Conservation (phyloP, 2,113 vertebrate genomes). For the Marcusenius ussheri region DNA sequence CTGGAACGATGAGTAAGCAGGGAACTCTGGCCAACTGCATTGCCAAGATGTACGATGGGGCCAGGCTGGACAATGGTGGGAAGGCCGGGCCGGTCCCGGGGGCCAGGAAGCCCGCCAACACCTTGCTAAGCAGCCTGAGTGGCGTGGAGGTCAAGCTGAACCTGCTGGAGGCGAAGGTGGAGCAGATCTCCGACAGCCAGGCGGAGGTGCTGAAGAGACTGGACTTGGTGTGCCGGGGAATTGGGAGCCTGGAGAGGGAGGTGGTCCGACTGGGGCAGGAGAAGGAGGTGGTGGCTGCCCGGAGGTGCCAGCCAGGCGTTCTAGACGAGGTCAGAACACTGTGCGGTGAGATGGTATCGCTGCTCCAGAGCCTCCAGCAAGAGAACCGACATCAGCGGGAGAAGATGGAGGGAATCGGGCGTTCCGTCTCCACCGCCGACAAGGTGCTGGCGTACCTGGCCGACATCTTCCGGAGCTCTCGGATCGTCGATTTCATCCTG, state of each 20-base stretch:
- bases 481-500: slow-evolving; percentile 70
- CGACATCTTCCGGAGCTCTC: slow-evolving; percentile 68
- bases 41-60: slow-evolving; percentile 61
- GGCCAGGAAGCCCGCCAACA: slow-evolving; percentile 34
- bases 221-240: slow-evolving; percentile 53
- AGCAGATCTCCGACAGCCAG: slow-evolving; percentile 64
- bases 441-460: slow-evolving; percentile 64
- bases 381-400: slow-evolving; percentile 60
- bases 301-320: slow-evolving; percentile 24
- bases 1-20: slow-evolving; percentile 45
- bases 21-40: slow-evolving; percentile 41
- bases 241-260: slow-evolving; percentile 60
- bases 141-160: slow-evolving; percentile 66
- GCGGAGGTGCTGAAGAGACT: slow-evolving; percentile 64
- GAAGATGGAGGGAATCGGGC: slow-evolving; percentile 66
- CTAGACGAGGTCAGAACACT: slow-evolving; percentile 37
- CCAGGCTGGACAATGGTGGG: slow-evolving; percentile 41
- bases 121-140: slow-evolving; percentile 45
- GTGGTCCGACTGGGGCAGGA: slow-evolving; percentile 46
- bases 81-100: slow-evolving; percentile 22
- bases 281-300: neutral
- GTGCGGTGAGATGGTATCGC: slow-evolving; percentile 60
- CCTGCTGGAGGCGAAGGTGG: slow-evolving; percentile 66
- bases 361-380: slow-evolving; percentile 57
- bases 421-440: slow-evolving; percentile 62